These are phyloP conservation scores for Pitta sordida DNA, from an alignment of 2,113 vertebrate species.

Conservation along the genomic window DNA sequence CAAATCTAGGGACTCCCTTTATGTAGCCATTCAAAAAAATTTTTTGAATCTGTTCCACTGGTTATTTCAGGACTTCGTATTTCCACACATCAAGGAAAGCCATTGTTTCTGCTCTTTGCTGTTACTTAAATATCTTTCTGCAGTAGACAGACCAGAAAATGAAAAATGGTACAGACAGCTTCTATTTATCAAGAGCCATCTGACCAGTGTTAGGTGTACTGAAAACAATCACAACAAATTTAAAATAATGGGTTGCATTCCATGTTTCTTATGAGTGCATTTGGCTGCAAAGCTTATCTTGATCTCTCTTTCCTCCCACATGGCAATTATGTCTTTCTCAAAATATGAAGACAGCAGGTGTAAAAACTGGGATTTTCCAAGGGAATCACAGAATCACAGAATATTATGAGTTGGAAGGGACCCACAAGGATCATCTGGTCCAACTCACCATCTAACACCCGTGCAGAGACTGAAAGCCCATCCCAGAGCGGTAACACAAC, in stretches of 20 bases:
- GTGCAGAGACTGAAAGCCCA: no score
- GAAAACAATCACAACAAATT: not conserved
- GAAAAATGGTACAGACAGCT: no score
- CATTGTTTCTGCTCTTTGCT: not conserved
- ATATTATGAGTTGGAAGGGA: no score
- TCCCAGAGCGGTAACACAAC: no score
- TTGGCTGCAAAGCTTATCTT: not conserved
- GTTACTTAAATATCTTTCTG: not conserved
- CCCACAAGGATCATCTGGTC: no score
- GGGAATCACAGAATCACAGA: no score
- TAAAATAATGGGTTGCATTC: not conserved
- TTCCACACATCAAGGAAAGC: not conserved
- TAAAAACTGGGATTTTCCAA: not conserved
- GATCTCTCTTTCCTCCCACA: not conserved
- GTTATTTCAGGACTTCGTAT: not conserved
- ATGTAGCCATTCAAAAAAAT: not conserved
- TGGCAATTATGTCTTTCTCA: not conserved
- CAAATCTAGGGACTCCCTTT: not conserved
- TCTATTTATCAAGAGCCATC: not conserved
- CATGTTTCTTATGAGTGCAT: not conserved
- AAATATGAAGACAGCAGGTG: not conserved
- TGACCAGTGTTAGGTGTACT: not conserved
- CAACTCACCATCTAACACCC: no score
- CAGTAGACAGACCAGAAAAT: conserved; percentile 29
- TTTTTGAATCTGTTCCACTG: not conserved